phyloP scores from a whole-genome alignment of 64 coral and sea anemone genomes.

The Trachythela sp. region DNA sequence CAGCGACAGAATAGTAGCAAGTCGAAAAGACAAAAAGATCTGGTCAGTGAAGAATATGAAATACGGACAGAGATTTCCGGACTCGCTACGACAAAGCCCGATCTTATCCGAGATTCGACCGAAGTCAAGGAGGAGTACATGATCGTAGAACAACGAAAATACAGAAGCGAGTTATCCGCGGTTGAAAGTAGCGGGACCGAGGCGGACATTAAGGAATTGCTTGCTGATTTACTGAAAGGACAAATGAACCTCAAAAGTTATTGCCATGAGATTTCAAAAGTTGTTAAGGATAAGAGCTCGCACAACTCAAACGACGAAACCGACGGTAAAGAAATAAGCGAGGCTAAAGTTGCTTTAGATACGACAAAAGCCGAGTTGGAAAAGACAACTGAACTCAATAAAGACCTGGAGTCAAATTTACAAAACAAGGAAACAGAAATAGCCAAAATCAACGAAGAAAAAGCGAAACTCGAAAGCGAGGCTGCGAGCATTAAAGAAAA shows the following conservation, averaged over 20 bases:
- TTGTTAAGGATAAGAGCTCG: neutral
- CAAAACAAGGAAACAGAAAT: neutral
- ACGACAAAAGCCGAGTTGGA: neutral
- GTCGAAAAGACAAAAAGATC: no score
- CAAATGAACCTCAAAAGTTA: neutral
- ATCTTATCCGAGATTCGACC: slow-evolving; percentile 1
- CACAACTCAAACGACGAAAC: neutral
- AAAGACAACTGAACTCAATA: neutral
- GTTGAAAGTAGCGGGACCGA: neutral
- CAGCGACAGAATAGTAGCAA: neutral
- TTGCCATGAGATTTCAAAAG: neutral
- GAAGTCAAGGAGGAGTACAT: neutral
- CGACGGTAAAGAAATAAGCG: no score
- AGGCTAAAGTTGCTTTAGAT: no score
- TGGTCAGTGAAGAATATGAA: neutral
- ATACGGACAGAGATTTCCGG: neutral
- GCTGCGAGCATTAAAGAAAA: neutral
- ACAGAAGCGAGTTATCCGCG: neutral
- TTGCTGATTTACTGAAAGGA: neutral
- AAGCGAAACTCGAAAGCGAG: neutral
- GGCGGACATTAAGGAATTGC: neutral
- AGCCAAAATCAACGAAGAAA: neutral
- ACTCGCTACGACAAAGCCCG: neutral
- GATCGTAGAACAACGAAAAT: neutral
- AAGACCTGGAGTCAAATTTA: neutral